Evolutionary conservation across 1,140 invertebrate genomes (phyloP), one percentile per base, ranked within the genome.

Genomic region (Pseudomyrmex gracilis): DNA sequence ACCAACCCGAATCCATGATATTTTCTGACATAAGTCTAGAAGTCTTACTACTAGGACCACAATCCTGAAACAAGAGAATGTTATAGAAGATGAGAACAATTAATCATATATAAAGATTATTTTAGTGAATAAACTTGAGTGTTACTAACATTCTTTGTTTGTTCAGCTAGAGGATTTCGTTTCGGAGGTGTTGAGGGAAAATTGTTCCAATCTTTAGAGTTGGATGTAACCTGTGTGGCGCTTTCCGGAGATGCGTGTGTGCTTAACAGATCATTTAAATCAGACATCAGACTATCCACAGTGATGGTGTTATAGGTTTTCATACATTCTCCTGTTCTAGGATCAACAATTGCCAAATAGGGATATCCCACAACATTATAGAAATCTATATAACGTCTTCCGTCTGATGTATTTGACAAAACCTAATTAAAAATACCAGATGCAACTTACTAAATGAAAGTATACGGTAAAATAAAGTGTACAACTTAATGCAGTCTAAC

Each of bases 301-400:
- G 93, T 93, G 58, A 96, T 90, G 51, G 95, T 94, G 77, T 94
- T 94, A 92, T 96, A 96, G 4, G 92, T 93, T 77, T 94, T 93
- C 88, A 96, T 91, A 73, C 95, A 95, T 93, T 97, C 96, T 24
- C 97, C 97, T 68, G 97, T 98, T 89, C 96, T 94, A 24, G 97
- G 97, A 94, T 97, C 97, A 73, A 98, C 93, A 10, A 97, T 94
- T 83, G 96, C 96, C 80, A 97, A 93, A 90, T 97, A 97, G 3
- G 97, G 97, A 91, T 96, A 97, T n/a, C 94, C 89, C 7, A 90
- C 90, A 22, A 97, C 95, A 43, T 96, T 95, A 90, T 97, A 97
- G 91, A 97, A 97, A 84, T 96, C 95, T 74, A 95, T 95, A 87
- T 96, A 97, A 22, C 96, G 94, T 22, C 95, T 93, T 10, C 97